A percentile compares a stretch with the other conserved stretches of the same genome.
Conservation (phyloP, 2,888 invertebrate genomes). For the Volucella zonaria region DNA sequence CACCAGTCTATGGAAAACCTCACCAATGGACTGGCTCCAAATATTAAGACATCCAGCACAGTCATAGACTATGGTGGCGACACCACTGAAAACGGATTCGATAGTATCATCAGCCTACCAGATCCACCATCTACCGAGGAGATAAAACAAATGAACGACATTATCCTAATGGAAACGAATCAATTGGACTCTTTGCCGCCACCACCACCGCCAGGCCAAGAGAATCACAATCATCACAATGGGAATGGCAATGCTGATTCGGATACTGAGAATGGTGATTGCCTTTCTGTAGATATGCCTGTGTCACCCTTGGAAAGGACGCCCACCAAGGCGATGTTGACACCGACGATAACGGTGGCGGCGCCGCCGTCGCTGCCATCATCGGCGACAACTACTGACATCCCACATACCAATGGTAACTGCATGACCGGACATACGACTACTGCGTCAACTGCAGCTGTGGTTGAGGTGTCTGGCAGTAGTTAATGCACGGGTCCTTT, state of each 20-base stretch:
- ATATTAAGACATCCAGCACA: constrained; percentile 41
- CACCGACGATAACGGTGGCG: constrained; percentile 64
- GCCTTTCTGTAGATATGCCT: constrained; percentile 44
- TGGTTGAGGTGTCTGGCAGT: constrained; percentile 74
- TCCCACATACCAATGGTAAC: constrained; percentile 63
- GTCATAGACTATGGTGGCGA: constrained; percentile 78
- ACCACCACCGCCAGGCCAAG: constrained; percentile 79
- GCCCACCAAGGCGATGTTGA: constrained; percentile 56
- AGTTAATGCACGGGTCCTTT: constrained; percentile 74
- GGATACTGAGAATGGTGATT: constrained; percentile 60
- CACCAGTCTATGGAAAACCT: constrained; percentile 49
- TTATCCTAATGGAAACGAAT: constrained; percentile 78
- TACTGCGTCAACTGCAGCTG: constrained; percentile 51
- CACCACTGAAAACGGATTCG: constrained; percentile 78
- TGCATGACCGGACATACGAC: constrained; percentile 71
- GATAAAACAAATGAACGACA: constrained; percentile 81
- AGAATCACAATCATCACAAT: constrained; percentile 49
- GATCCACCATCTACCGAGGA: constrained; percentile 82
- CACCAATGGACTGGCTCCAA: constrained; percentile 40
- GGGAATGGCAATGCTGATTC: constrained; percentile 36
- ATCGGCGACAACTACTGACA: constrained; percentile 39
- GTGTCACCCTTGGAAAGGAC: constrained; percentile 43
- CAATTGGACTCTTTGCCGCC: constrained; percentile 82
- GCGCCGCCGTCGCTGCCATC: constrained; percentile 44
- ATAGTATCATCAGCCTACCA: constrained; percentile 82